Evolutionary conservation across 2,888 invertebrate species (phyloP), one percentile per base, ranked within the genome.

Genomic region (Ditylenchus weischeri): DNA sequence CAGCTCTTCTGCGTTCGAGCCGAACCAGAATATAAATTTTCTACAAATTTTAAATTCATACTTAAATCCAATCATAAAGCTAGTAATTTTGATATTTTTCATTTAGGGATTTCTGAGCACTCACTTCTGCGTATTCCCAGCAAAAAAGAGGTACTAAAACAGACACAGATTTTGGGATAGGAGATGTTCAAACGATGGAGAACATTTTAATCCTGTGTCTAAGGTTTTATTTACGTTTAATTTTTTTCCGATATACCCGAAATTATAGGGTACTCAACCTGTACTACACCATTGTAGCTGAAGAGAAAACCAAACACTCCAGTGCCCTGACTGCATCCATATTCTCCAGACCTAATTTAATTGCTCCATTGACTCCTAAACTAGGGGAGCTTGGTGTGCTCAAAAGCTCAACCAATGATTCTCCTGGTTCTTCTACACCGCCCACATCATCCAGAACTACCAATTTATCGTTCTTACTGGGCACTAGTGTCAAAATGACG

Each of bases 241-340:
- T 3, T 2, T 8, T 10, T 67, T 13, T n/a, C 60, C 7, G 8
- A 54, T 2, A 29, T 29, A 54, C 7, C 13, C 57, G 1, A 54
- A 54, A 15, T 54, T 54, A 7, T 2, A 59, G 78, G 36, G 68
- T 76, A 3, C 51, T 77, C 21, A 77, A 77, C 57, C 66, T 76
- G 63, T 77, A 76, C 54, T 79, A 76, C 62, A 71, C 77, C 11
- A 68, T 77, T 29, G 62, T 78, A 29, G 66, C 70, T 11, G 78
- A 77, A 54, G 64, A 66, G 43, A 73, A 62, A 23, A 57, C 64
- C 18, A 49, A 50, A 58, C 29, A 50, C 49, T 38, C 57, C 8
- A 51, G 59, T 36, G 50, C 38, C 18, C 51, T 60, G 15, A 62
- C 21, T 36, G 51, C 65, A 10, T 68, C 68, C 2, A 19, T 68